Evolutionary conservation across 2,113 vertebrate species (phyloP).

Genomic region (Pelecanoides urinatrix): DNA sequence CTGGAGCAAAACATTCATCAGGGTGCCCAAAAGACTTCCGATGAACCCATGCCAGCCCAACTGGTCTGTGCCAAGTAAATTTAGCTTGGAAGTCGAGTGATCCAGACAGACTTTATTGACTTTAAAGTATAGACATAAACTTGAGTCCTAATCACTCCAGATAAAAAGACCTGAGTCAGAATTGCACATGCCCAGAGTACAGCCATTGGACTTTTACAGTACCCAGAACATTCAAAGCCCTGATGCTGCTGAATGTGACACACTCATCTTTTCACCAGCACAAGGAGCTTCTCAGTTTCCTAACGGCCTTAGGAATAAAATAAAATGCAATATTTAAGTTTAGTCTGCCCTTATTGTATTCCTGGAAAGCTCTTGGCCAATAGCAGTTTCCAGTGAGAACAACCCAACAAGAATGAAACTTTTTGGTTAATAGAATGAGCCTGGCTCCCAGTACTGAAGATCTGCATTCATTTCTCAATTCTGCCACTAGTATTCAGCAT

Average conservation of each 20-base stretch:
- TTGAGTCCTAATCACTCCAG: not conserved
- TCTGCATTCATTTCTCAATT: not conserved
- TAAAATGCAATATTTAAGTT: not conserved
- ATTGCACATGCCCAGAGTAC: not conserved
- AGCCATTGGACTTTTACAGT: not conserved
- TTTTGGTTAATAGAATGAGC: not conserved
- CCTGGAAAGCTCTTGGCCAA: not conserved
- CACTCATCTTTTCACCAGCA: not conserved
- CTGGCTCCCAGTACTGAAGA: not conserved
- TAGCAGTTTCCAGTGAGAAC: not conserved
- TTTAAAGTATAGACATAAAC: not conserved
- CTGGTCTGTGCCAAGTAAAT: not conserved
- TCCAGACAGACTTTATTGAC: not conserved
- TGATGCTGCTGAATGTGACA: not conserved
- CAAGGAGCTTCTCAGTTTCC: not conserved
- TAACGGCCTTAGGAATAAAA: not conserved
- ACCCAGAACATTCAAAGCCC: not conserved
- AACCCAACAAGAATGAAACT: not conserved
- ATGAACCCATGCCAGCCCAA: not conserved
- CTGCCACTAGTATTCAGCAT: not conserved
- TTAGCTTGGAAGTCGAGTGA: not conserved
- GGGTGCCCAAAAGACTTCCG: rapidly evolving
- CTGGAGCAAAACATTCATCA: not conserved
- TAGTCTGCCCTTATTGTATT: not conserved
- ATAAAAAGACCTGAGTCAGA: not conserved